Evolutionary conservation across 2,797 vertebrate genomes (phyloP), one percentile per base, ranked within the genome.

Genomic region (Sebastes taczanowskii): DNA sequence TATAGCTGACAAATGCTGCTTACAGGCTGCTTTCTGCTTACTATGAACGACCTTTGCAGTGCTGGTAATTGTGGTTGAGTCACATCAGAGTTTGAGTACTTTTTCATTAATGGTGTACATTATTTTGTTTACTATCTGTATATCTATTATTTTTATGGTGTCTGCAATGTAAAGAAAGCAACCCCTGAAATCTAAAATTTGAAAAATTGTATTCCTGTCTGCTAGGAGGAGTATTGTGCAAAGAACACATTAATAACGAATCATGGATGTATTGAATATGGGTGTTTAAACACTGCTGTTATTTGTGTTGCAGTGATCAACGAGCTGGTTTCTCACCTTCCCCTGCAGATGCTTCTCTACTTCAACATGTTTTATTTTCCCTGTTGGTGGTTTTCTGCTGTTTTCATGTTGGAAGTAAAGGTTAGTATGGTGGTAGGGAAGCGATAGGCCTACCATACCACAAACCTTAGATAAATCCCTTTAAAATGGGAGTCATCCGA

Each of bases 261-360:
- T 27, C 2, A 14, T 30, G 11, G 29, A 53, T 46, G 18, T 30
- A 1, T 13, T 62, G 25, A 32, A 34, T 5, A 2, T 22, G 3
- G 11, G 18, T 70, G 16, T 38, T 38, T 58, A 16, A 30, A 11
- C 11, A 0, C 3, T 70, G 3, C 4, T 58, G 8, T 27, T 46
- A 13, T 56, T 79, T 81, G 5, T 66, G 25, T 88, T 83, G 16
- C 87, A 91, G 68, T 78, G 95, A 96, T 85, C 74, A 94, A 89
- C 0, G 88, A 95, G 72, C 81, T 95, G 86, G 90, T 95, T 22
- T 95, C 96, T 65, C 94, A 95, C 84, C 95, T 98, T 27, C 96
- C 96, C 1, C 96, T 98, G 16, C 97, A 98, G 93, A 96, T 97
- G 95, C 91, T 97, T 59, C 94, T 98, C 10, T 97, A 97, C 90